Conservation (phyloP, 1,140 invertebrate genomes). For the Orchestia grillus region DNA sequence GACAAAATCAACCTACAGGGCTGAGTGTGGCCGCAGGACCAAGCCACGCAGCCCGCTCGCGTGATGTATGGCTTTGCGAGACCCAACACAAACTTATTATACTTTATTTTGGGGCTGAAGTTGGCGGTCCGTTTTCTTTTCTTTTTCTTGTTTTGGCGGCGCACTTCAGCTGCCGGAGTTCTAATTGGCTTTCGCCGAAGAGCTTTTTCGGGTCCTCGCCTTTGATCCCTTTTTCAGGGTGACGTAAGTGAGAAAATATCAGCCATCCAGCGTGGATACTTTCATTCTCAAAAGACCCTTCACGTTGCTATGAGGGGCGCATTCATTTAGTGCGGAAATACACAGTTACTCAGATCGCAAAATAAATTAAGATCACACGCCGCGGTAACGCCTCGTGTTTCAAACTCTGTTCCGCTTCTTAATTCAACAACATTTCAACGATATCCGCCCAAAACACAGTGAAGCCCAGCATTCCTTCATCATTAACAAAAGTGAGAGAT, state of each 20-base stretch:
- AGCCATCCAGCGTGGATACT: neutral
- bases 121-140: neutral
- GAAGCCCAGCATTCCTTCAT: neutral
- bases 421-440: neutral
- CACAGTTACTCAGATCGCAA: too few species aligned
- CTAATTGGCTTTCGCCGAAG: neutral
- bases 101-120: neutral
- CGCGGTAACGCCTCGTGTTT: neutral
- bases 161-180: neutral
- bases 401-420: neutral
- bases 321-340: neutral
- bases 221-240: neutral
- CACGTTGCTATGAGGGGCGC: neutral
- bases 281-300: neutral
- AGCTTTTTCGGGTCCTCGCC: neutral
- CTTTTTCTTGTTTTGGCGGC: neutral
- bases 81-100: slow-evolving; percentile 1
- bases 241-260: neutral
- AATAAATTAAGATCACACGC: neutral
- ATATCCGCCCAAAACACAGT: neutral
- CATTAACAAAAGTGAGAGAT: neutral
- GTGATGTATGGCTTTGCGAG: neutral
- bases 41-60: neutral
- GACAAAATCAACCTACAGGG: neutral
- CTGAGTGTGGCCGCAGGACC: too few species aligned